A percentile compares a stretch with the other conserved stretches of the same genome.
These are phyloP conservation scores for Augiades crinisus DNA, from an alignment of 2,888 invertebrate species.

Conservation along the genomic window DNA sequence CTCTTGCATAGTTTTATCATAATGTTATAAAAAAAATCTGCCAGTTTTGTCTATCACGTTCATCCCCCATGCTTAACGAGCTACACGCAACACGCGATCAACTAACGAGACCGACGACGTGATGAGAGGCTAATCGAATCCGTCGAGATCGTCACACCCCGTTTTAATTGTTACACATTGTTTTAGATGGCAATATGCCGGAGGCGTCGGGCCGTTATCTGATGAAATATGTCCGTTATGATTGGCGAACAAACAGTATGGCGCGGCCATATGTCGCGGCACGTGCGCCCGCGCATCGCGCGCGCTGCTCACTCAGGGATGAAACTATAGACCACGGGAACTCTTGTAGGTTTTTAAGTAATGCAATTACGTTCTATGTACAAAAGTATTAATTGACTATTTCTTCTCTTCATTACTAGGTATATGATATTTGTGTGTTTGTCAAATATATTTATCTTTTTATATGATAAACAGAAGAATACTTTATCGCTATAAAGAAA, in stretches of 20 bases:
- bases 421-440: too few species aligned
- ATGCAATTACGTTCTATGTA: too few species aligned
- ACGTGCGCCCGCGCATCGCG: conserved; percentile 76
- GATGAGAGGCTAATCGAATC: conserved; percentile 58
- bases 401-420: too few species aligned
- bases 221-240: conserved; percentile 82
- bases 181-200: conserved; percentile 74
- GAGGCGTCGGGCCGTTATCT: conserved; percentile 75
- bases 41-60: too few species aligned
- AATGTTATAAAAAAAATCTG: too few species aligned
- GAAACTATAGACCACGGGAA: conserved; percentile 54
- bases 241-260: conserved; percentile 82
- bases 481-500: too few species aligned
- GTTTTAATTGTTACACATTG: conserved; percentile 72
- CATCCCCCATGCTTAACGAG: background rate
- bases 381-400: too few species aligned
- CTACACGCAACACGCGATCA: conserved; percentile 18
- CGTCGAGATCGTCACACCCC: conserved; percentile 48
- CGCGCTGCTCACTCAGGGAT: conserved; percentile 74
- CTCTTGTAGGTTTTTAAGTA: too few species aligned
- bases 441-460: too few species aligned
- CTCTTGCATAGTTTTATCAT: too few species aligned
- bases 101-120: conserved; percentile 26
- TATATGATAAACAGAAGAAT: too few species aligned
- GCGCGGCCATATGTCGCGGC: conserved; percentile 78